Percentiles rank a stretch among this genome's conserved stretches.
Evolutionary conservation across 2,888 invertebrate genomes (phyloP).

Genomic region (Oxycera nigricornis): DNA sequence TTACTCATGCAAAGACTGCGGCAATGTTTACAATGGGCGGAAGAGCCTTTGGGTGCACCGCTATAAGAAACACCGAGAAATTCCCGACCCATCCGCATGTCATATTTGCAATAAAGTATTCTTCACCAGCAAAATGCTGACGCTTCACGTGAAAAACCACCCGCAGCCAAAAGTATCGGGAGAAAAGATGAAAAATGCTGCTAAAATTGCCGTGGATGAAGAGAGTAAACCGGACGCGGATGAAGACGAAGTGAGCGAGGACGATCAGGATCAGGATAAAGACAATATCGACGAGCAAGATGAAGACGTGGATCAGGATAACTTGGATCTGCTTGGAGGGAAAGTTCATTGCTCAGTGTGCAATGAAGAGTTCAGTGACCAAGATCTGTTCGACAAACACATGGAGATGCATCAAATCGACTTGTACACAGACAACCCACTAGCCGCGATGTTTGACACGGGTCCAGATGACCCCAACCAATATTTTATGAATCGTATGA

Average conservation of each 20-base stretch:
- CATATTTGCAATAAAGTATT: conserved; percentile 60
- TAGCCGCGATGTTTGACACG: conserved; percentile 61
- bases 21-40: conserved; percentile 61
- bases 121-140: conserved; percentile 60
- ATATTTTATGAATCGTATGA: conserved; percentile 58
- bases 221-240: not conserved
- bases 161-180: not conserved
- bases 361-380: conserved; percentile 59
- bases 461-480: conserved; percentile 60
- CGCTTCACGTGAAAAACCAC: conserved; percentile 55
- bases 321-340: not conserved
- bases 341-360: conserved; percentile 56
- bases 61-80: conserved; percentile 62
- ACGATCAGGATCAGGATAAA: not conserved
- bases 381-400: conserved; percentile 60
- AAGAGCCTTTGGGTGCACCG: conserved; percentile 63
- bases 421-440: conserved; percentile 59
- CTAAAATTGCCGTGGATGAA: not conserved
- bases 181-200: not conserved
- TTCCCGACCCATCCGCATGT: conserved; percentile 60
- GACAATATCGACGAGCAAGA: conserved; percentile 46
- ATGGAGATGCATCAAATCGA: conserved; percentile 60
- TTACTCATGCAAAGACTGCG: conserved; percentile 62
- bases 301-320: conserved; percentile 42
- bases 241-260: not conserved